Evolutionary conservation across 1,140 invertebrate genomes (phyloP).

Genomic region (Hirudo medicinalis): DNA sequence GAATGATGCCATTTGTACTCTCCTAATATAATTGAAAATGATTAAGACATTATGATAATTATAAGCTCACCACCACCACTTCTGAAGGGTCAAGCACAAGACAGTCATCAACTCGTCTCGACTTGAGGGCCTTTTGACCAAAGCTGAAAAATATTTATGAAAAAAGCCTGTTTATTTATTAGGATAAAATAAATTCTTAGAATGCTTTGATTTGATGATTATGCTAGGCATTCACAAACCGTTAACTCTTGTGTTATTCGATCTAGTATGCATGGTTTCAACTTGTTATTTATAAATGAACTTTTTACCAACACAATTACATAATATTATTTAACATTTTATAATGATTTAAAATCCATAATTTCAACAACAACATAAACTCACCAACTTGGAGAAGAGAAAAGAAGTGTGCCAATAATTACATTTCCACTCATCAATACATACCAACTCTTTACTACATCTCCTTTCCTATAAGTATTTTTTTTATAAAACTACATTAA

Average conservation of each 20-base stretch:
- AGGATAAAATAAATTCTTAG: not conserved
- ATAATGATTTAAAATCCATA: too few relatives aligned
- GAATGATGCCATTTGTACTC: too few relatives aligned
- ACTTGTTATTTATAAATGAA: too few relatives aligned
- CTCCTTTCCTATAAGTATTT: not conserved
- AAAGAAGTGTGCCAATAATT: slow-evolving; percentile 2
- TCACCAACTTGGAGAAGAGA: not conserved
- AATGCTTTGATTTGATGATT: too few relatives aligned
- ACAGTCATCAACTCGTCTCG: not conserved
- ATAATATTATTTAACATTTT: too few relatives aligned
- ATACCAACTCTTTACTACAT: slow-evolving; percentile 4
- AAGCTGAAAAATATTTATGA: not conserved
- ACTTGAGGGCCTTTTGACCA: not conserved
- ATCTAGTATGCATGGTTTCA: too few relatives aligned
- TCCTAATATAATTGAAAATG: too few relatives aligned
- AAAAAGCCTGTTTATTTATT: not conserved
- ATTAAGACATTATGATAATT: too few relatives aligned
- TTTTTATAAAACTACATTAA: not conserved
- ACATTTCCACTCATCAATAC: slow-evolving; percentile 2
- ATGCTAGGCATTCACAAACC: too few relatives aligned
- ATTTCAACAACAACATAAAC: not conserved
- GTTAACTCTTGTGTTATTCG: too few relatives aligned
- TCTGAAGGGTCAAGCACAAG: not conserved
- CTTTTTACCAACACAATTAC: too few relatives aligned
- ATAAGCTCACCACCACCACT: not conserved